Evolutionary conservation across 2,888 invertebrate species (phyloP).

Genomic region (Eristalis pertinax): DNA sequence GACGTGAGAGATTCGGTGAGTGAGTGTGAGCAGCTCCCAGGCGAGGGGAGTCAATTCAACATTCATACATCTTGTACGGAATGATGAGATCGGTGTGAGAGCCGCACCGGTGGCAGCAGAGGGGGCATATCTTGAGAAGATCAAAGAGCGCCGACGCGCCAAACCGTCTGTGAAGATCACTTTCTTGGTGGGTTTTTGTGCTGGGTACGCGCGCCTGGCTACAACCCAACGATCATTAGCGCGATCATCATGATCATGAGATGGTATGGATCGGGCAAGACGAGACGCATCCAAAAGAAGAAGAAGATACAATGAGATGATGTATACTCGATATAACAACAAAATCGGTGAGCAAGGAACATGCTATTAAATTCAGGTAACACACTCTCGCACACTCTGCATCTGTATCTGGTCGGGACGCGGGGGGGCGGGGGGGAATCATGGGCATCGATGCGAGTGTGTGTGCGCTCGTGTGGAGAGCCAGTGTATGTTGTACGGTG

Average conservation of each 20-base stretch:
- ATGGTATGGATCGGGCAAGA: neutral
- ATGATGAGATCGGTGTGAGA: neutral
- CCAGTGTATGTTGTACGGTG: conserved; percentile 21
- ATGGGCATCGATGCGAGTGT: conserved; percentile 19
- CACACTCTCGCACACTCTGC: neutral
- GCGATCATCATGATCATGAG: conserved; percentile 31
- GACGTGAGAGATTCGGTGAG: conserved; percentile 71
- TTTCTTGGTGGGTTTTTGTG: conserved; percentile 45
- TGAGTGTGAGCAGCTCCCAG: conserved; percentile 58
- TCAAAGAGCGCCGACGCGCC: conserved; percentile 72
- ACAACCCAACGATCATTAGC: conserved; percentile 44
- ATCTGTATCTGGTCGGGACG: too few species aligned
- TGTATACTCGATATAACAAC: conserved; percentile 60
- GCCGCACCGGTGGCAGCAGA: neutral
- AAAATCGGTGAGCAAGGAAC: conserved; percentile 46
- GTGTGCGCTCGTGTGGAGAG: conserved; percentile 25
- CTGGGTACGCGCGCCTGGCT: conserved; percentile 18
- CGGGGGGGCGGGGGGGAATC: neutral
- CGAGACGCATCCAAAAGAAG: conserved; percentile 22
- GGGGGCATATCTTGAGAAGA: conserved; percentile 37
- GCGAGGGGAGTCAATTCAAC: neutral
- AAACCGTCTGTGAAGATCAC: conserved; percentile 72
- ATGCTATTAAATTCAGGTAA: conserved; percentile 33
- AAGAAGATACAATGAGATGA: conserved; percentile 58
- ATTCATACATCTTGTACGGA: conserved; percentile 18